These are phyloP conservation scores for Ascaphus truei DNA, from an alignment of 2,113 vertebrate genomes.

Conservation along the genomic window DNA sequence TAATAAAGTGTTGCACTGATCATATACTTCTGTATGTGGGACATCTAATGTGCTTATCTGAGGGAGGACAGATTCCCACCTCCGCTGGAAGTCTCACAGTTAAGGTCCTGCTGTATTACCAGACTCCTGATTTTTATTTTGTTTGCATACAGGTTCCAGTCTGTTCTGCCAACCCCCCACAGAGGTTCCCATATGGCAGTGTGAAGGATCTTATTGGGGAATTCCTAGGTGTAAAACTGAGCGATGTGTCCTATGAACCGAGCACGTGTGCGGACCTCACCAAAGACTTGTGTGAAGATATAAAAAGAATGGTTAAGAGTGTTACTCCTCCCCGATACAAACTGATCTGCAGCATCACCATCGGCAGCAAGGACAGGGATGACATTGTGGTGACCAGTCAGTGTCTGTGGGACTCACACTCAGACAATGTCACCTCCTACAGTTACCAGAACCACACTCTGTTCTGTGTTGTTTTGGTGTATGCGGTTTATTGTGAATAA, in stretches of 20 bases:
- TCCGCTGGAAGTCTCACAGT: too few species aligned
- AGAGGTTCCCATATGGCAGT: constrained; percentile 1
- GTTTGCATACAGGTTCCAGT: constrained; percentile 4
- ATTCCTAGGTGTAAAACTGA: constrained; percentile 35
- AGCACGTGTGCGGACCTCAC: constrained; percentile 17
- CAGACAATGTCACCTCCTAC: constrained; percentile 36
- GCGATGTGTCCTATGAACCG: neutral
- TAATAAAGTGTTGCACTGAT: too few species aligned
- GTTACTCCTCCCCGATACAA: constrained; percentile 2
- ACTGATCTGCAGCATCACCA: constrained; percentile 30
- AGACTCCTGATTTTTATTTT: too few species aligned
- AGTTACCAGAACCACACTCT: constrained; percentile 10
- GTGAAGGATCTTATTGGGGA: constrained; percentile 25
- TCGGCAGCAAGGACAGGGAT: constrained; percentile 22
- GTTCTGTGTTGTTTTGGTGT: constrained; percentile 18
- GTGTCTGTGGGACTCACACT: constrained; percentile 31
- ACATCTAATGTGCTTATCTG: too few species aligned
- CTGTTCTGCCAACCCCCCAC: constrained; percentile 10
- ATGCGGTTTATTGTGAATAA: constrained; percentile 35
- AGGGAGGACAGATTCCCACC: too few species aligned
- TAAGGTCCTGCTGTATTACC: too few species aligned
- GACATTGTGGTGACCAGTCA: constrained; percentile 31
- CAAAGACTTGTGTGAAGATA: neutral
- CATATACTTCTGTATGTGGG: too few species aligned
- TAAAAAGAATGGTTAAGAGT: constrained; percentile 13